Evolutionary conservation across 1,140 invertebrate species (phyloP), one percentile per base, ranked within the genome.

Genomic region (Palaemon carinicauda): DNA sequence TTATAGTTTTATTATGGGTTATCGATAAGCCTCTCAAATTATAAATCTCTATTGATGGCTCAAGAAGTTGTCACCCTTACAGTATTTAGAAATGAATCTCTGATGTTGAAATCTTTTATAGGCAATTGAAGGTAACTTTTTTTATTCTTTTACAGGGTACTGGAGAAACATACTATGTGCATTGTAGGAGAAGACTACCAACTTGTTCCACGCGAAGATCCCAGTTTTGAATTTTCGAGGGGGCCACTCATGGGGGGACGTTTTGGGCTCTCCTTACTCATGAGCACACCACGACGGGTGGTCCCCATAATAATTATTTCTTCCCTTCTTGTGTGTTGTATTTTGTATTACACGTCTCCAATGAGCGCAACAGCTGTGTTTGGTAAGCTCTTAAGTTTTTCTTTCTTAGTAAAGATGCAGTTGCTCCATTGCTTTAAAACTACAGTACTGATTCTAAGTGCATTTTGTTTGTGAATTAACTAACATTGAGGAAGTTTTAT

Each of bases 241-340:
- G 75, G 83, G 83, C 77, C 75, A 71, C 77, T 73, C 74, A 80
- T 86, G 84, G 84, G 84, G 77, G 77, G 77, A n/a, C 77, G 84
- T n/a, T 79, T 77, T 33, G 84, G 78, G 51, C 33, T 60, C 75
- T 80, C 77, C 71, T 86, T 78, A 33, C 51, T 78, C 50, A 27
- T 79, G 53, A 80, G 60, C 56, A 69, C 31, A 69, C 77, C 80
- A 78, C 84, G 84, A 31, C 84, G 84, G 75, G 74, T 86, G 77
- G 84, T 78, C 77, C 84, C 84, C 84, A 33, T 86, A 50, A 73
- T 86, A 21, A 56, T 86, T 54, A 31, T 86, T 29, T 29, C 84
- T 15, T 86, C 84, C 27, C 31, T 86, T 24, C 27, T 86, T 21
- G 65, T 86, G 41, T 86, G 84, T 27, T 78, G 80, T 19, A 69